These are phyloP conservation scores for Danaus melanippus DNA, from an alignment of 1,140 invertebrate species.

Conservation along the genomic window DNA sequence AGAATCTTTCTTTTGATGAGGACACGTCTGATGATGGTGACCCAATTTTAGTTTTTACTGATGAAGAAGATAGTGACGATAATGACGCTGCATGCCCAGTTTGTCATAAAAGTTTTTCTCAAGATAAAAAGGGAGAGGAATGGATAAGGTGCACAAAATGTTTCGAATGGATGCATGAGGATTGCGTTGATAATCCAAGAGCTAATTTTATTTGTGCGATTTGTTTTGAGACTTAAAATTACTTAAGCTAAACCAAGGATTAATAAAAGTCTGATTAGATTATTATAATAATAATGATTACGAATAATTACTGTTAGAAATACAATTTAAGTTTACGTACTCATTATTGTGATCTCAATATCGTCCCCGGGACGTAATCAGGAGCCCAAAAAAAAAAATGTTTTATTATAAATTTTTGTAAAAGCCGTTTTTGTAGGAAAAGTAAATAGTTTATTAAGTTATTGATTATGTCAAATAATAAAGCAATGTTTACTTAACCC, in stretches of 20 bases:
- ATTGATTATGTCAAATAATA: constrained; percentile 4
- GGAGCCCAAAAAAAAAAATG: constrained; percentile 10
- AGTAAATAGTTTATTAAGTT: constrained; percentile 6
- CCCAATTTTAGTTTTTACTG: constrained; percentile 13
- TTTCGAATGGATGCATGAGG: constrained; percentile 9
- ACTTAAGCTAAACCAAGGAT: constrained; percentile 6
- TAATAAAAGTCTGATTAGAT: constrained; percentile 15
- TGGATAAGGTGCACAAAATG: constrained; percentile 15
- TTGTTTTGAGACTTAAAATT: constrained; percentile 8
- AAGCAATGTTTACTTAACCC: not conserved
- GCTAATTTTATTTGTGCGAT: constrained; percentile 7
- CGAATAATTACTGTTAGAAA: no score
- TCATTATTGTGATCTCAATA: constrained; percentile 23
- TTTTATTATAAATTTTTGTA: constrained; percentile 14
- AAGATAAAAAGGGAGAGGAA: constrained; percentile 10
- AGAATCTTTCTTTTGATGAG: constrained; percentile 8
- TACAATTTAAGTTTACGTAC: constrained; percentile 19
- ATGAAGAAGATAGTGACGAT: constrained; percentile 9
- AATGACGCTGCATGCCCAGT: constrained; percentile 12
- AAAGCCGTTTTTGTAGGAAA: constrained; percentile 16
- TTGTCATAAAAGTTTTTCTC: constrained; percentile 5
- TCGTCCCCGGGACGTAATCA: constrained; percentile 18
- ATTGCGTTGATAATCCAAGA: constrained; percentile 12
- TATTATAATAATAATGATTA: constrained; percentile 12
- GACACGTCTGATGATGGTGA: constrained; percentile 10